Conservation (phyloP, 2,113 vertebrate genomes). For the Pomatorhinus ruficollis region DNA sequence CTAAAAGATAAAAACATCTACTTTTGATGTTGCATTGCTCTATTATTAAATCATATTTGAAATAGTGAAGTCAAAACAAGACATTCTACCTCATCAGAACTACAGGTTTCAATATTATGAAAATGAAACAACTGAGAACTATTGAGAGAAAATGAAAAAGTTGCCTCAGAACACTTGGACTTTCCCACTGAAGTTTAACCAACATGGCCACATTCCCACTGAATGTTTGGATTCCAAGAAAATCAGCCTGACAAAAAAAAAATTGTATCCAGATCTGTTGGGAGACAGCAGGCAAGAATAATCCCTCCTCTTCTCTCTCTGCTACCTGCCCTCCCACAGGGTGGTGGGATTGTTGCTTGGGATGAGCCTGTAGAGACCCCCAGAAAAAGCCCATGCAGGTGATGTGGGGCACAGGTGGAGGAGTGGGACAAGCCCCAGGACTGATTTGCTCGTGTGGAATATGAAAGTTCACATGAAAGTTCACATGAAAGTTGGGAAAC, state of each 20-base stretch:
- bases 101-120: not conserved
- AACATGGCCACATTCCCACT: not conserved
- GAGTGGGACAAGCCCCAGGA: not conserved
- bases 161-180: not conserved
- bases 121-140: not conserved
- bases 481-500: not conserved
- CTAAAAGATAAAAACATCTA: not conserved
- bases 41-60: constrained; percentile 5
- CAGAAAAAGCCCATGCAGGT: not conserved
- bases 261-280: not conserved
- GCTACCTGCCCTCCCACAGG: not conserved
- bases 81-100: not conserved
- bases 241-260: not conserved
- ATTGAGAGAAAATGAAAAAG: not conserved
- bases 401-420: not conserved
- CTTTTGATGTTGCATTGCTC: not conserved
- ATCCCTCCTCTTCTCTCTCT: not conserved
- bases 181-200: constrained; percentile 6
- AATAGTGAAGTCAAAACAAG: constrained; percentile 48
- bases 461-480: not conserved
- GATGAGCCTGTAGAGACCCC: not conserved
- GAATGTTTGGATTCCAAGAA: not conserved
- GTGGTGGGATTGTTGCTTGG: not conserved
- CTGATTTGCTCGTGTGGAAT: not conserved
- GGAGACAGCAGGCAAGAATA: not conserved